Evolutionary conservation across 92 coral and sea anemone genomes (phyloP).

Genomic region (Meandrina meandrites): DNA sequence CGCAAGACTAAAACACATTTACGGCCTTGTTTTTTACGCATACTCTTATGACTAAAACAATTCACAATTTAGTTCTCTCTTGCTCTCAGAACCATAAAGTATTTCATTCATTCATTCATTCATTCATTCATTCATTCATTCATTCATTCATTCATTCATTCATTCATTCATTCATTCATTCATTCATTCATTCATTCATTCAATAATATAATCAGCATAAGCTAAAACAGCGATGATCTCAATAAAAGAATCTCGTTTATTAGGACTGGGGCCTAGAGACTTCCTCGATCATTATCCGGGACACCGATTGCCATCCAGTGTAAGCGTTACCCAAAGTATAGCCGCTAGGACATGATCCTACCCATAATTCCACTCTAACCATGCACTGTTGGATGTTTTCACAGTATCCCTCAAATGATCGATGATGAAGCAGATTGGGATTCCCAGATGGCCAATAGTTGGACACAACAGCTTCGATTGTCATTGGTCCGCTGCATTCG

Average conservation of each 20-base stretch:
- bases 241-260: neutral
- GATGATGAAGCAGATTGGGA: constrained; percentile 1
- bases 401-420: constrained; percentile 10
- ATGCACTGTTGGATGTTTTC: constrained; percentile 6
- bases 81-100: too few species aligned
- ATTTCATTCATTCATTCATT: too few species aligned
- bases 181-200: too few species aligned
- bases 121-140: too few species aligned
- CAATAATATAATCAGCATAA: too few species aligned
- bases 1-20: too few species aligned
- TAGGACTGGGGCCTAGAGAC: neutral
- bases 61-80: too few species aligned
- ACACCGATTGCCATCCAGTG: neutral
- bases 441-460: neutral
- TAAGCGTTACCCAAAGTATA: neutral
- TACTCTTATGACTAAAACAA: too few species aligned
- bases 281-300: neutral
- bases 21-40: too few species aligned
- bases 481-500: constrained; percentile 3
- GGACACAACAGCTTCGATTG: constrained; percentile 6
- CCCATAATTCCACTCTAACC: constrained; percentile 1
- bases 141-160: too few species aligned
- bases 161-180: too few species aligned
- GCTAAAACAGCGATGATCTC: too few species aligned
- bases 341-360: neutral